These are phyloP conservation scores for Rhinichthys klamathensis DNA, from an alignment of 2,113 vertebrate genomes.

Conservation along the genomic window DNA sequence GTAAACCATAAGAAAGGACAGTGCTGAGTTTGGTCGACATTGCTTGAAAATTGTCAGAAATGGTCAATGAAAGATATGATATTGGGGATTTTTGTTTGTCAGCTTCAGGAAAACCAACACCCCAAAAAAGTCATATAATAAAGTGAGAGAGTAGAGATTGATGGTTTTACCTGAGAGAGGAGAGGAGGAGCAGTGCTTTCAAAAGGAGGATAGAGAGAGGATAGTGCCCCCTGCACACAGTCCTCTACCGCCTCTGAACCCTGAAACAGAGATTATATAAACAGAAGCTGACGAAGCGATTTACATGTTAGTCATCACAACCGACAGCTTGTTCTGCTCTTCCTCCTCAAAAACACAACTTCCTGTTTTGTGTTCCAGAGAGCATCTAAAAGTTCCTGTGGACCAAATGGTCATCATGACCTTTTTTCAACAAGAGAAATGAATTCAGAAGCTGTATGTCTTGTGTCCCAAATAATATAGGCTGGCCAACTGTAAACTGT, in stretches of 20 bases:
- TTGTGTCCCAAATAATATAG: too few relatives aligned
- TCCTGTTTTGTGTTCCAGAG: slow-evolving; percentile 71
- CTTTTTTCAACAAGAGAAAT: slow-evolving; percentile 15
- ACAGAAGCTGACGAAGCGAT: neutral
- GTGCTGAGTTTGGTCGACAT: neutral
- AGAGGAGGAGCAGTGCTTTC: slow-evolving; percentile 90
- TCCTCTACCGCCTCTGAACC: slow-evolving; percentile 92
- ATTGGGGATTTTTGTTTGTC: neutral
- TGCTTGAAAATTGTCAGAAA: neutral
- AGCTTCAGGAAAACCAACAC: neutral
- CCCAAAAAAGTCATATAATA: neutral
- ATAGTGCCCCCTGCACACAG: slow-evolving; percentile 91
- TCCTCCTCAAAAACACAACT: slow-evolving; percentile 59
- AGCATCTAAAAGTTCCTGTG: slow-evolving; percentile 69
- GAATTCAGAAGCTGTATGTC: neutral
- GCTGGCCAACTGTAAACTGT: too few relatives aligned
- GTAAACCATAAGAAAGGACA: neutral
- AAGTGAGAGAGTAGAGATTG: neutral
- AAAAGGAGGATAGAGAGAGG: slow-evolving; percentile 89
- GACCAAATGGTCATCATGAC: slow-evolving; percentile 41
- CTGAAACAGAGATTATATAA: slow-evolving; percentile 65
- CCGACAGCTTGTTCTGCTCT: slow-evolving; percentile 57
- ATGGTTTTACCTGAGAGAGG: slow-evolving; percentile 80
- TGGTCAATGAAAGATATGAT: neutral
- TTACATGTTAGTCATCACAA: slow-evolving; percentile 13